Base-by-base conservation (phyloP, 2,888 invertebrate species). In the Melipona bicolor region DNA sequence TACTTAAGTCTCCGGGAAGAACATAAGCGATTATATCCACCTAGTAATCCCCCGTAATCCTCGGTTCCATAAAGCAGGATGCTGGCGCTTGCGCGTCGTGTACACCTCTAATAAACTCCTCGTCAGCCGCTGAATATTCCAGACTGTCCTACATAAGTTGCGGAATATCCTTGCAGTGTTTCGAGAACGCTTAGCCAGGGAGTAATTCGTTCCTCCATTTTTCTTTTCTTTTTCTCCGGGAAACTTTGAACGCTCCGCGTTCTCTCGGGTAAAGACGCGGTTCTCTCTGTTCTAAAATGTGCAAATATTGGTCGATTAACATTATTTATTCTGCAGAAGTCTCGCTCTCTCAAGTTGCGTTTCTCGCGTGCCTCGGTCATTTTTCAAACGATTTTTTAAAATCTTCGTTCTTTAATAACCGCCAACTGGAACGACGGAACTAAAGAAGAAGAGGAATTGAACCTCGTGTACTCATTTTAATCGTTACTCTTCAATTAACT, bases 1-100 rank as follows among this genome's bases (percentile, higher is more conserved):
- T 78, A 71, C 79, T 72, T 72, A 74, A 79, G 43, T 65, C 74
- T 54, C 71, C 19, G 19, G 43, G 84, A 79, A 82, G 77, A 82
- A 77, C 79, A 77, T 82, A 82, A 84, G 76, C 85, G 84, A 84
- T 85, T 85, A 77, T 81, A 76, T 82, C 79, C 67, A 79, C 71
- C 72, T 77, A n/a, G 77, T 79, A 84, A 82, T 74, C 67, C 70
- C 27, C 13, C 52, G 73, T 85, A 86, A 86, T 82, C 86, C 86
- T 59, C 56, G 72, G 73, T 84, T 84, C 84, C 79, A 84, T 86
- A 82, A 86, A 82, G 79, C 54, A 81, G 77, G 77, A 67, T 77
- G 73, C 81, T 65, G 43, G 68, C 64, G 65, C 21, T 75, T 54
- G 74, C 65, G 71, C 65, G 27, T 4, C 49, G 24, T 68, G 76